These are phyloP conservation scores for Paradisaea rubra DNA, from an alignment of 2,113 vertebrate species.

Conservation along the genomic window DNA sequence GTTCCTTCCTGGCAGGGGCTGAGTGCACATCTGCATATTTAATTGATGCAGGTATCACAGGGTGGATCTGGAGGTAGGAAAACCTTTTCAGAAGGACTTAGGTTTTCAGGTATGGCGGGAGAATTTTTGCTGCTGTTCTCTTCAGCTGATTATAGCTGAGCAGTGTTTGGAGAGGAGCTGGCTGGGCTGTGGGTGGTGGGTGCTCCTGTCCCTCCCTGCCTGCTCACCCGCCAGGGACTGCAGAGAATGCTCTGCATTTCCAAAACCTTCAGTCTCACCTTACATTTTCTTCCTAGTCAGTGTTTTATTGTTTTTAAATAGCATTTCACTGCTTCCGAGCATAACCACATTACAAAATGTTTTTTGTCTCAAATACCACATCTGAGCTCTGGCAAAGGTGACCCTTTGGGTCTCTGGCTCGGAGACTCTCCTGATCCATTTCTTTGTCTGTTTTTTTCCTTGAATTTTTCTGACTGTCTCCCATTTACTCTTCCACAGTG, in stretches of 20 bases:
- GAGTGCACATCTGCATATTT: not conserved
- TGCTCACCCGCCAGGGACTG: not conserved
- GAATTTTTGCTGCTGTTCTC: not conserved
- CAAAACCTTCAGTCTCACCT: not conserved
- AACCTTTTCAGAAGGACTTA: not conserved
- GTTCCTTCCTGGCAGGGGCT: not conserved
- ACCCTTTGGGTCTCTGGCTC: not conserved
- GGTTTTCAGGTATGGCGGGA: not conserved
- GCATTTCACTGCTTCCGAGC: not conserved
- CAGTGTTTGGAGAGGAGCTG: not conserved
- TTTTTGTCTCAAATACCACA: not conserved
- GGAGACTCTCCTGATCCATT: not conserved
- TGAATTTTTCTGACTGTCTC: not conserved
- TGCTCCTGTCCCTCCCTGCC: not conserved
- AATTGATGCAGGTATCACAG: fast-evolving
- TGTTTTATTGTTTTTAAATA: not conserved
- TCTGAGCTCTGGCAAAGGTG: not conserved
- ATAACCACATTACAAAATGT: not conserved
- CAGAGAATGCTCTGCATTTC: not conserved
- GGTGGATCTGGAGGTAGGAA: not conserved
- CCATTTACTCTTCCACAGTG: not conserved
- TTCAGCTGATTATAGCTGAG: not conserved
- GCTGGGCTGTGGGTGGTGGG: not conserved
- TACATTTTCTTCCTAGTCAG: not conserved
- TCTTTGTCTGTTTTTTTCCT: not conserved